Percentiles rank a stretch among this genome's conserved stretches.
Conservation (phyloP, 2,797 vertebrate genomes). For the Lagodon rhomboides region DNA sequence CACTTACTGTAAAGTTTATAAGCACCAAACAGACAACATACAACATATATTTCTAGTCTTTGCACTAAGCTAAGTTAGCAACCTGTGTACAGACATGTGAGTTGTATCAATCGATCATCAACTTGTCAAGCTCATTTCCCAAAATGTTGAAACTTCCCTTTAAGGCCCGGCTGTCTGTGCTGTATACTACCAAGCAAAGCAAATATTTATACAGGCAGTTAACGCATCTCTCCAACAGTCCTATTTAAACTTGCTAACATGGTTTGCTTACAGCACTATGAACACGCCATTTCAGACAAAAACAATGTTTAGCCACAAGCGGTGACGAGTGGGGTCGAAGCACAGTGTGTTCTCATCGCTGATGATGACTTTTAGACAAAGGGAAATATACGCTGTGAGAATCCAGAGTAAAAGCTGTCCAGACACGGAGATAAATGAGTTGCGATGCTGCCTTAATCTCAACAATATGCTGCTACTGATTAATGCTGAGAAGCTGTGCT, state of each 20-base stretch:
- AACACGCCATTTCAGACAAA: background rate
- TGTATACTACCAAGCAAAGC: background rate
- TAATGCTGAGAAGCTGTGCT: slow-evolving; percentile 26
- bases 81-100: background rate
- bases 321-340: background rate
- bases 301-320: background rate
- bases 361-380: slow-evolving; percentile 1
- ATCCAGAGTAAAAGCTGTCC: slow-evolving; percentile 2
- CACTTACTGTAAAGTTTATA: background rate
- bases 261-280: background rate
- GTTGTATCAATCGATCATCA: too few species aligned
- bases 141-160: background rate
- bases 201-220: background rate
- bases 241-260: background rate
- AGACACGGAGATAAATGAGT: slow-evolving; percentile 22
- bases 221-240: background rate
- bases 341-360: background rate
- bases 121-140: background rate
- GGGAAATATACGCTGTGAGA: background rate
- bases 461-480: slow-evolving; percentile 41
- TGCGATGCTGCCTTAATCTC: slow-evolving; percentile 11
- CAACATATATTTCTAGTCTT: background rate
- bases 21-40: background rate
- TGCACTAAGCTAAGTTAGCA: background rate
- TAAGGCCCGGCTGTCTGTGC: background rate